Conservation (phyloP, 2,888 invertebrate genomes). For the Dioctria linearis region DNA sequence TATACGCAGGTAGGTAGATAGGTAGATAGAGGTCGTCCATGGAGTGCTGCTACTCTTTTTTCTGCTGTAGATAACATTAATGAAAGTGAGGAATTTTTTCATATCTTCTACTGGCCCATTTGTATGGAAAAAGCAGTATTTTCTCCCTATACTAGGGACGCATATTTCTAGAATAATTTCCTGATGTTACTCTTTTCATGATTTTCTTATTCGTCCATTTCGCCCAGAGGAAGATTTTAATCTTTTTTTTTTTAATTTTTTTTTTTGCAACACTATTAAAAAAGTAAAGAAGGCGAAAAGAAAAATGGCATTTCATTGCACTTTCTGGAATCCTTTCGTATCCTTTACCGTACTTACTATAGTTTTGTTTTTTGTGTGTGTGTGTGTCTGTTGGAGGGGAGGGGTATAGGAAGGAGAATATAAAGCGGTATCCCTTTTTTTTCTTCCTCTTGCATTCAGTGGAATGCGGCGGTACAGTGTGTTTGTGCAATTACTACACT, state of each 20-base stretch:
- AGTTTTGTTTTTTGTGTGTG: too few species aligned
- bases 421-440: neutral
- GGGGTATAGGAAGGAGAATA: neutral
- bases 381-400: too few species aligned
- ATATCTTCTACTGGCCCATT: neutral
- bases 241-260: neutral
- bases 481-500: conserved; percentile 29
- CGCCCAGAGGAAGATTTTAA: neutral
- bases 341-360: too few species aligned
- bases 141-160: neutral
- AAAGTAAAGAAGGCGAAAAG: neutral
- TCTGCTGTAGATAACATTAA: too few species aligned
- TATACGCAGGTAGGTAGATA: too few species aligned
- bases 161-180: neutral
- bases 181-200: neutral
- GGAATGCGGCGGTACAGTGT: neutral
- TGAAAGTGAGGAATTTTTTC: neutral
- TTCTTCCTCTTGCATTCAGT: neutral
- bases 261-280: neutral
- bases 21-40: too few species aligned
- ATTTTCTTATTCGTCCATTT: neutral
- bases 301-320: neutral
- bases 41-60: too few species aligned
- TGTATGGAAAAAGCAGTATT: neutral
- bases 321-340: too few species aligned